Conservation (phyloP, 2,888 invertebrate species). For the Yponomeuta plumbellus region DNA sequence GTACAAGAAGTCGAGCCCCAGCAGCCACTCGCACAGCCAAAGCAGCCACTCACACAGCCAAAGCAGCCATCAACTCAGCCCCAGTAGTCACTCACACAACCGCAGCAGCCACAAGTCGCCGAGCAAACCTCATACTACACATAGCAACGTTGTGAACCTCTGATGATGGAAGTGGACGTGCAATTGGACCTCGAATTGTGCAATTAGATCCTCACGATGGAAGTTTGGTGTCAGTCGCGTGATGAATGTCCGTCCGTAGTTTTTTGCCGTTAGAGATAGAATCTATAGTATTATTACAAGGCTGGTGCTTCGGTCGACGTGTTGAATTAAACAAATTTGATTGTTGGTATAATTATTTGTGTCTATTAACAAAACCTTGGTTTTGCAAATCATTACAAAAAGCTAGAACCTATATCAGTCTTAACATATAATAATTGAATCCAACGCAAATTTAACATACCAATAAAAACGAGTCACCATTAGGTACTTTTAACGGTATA, state of each 20-base stretch:
- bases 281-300: background rate
- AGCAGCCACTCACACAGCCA: conserved; percentile 34
- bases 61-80: conserved; percentile 37
- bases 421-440: conserved; percentile 34
- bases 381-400: conserved; percentile 10
- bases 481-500: conserved; percentile 25
- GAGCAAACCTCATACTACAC: conserved; percentile 24
- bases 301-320: conserved; percentile 2
- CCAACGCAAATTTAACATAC: background rate
- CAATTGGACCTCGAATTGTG: background rate
- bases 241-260: background rate
- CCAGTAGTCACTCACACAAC: conserved; percentile 35
- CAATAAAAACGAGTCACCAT: conserved; percentile 24
- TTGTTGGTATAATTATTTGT: background rate
- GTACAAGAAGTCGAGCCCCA: conserved; percentile 60
- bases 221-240: background rate
- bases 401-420: conserved; percentile 45
- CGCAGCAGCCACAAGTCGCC: conserved; percentile 3
- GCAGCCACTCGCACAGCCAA: conserved; percentile 41
- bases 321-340: background rate
- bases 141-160: conserved; percentile 53
- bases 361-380: background rate
- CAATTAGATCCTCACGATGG: background rate
- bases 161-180: conserved; percentile 28
- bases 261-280: background rate